phyloP scores from a whole-genome alignment of 2,113 vertebrate genomes.

The Paratilapia polleni region DNA sequence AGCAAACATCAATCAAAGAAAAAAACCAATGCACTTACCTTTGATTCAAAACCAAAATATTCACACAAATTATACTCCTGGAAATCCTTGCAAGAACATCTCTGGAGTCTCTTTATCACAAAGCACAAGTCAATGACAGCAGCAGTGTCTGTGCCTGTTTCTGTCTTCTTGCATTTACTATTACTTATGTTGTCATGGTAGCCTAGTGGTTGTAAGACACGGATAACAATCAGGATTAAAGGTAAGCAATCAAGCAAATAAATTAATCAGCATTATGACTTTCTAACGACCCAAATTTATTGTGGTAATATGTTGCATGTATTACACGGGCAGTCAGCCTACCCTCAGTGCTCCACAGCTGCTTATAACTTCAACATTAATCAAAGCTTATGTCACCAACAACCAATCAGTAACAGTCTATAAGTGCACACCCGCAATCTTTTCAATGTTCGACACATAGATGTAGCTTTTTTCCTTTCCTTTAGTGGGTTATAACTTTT shows the following conservation, averaged over 20 bases:
- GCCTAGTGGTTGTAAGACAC: neutral
- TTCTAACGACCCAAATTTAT: too few species aligned
- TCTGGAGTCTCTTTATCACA: neutral
- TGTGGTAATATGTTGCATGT: too few species aligned
- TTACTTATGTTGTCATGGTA: neutral
- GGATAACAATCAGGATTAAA: neutral
- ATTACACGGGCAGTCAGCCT: too few species aligned
- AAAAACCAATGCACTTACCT: fast-evolving
- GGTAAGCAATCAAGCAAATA: too few species aligned
- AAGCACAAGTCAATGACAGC: neutral
- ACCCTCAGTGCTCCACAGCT: too few species aligned
- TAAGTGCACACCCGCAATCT: neutral
- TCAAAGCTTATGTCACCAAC: neutral
- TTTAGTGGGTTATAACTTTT: neutral
- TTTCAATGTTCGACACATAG: too few species aligned
- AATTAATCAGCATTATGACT: too few species aligned
- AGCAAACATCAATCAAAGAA: neutral
- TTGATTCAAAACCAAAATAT: neutral
- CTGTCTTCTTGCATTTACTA: neutral
- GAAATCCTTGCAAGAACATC: neutral
- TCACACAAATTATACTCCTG: neutral
- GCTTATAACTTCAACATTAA: neutral
- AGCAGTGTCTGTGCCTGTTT: neutral
- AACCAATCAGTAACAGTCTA: neutral
- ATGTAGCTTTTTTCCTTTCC: too few species aligned